A percentile compares a stretch with the other conserved stretches of the same genome.
These are phyloP conservation scores for Penaeus indicus DNA, from an alignment of 1,140 invertebrate genomes.

Conservation along the genomic window DNA sequence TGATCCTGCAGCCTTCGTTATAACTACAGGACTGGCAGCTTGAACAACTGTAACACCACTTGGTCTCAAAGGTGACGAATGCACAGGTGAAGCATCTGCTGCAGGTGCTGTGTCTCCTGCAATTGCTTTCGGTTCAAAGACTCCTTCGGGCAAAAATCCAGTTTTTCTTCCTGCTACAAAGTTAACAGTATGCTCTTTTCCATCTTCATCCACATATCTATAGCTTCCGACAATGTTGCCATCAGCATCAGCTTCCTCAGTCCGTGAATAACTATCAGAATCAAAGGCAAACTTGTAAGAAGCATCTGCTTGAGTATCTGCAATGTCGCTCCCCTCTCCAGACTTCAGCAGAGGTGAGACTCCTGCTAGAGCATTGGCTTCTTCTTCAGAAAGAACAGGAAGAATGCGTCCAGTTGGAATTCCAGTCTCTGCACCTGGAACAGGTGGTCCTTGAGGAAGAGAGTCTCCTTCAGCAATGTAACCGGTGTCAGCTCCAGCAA, in stretches of 20 bases:
- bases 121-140: not conserved
- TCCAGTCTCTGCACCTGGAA: slow-evolving; percentile 3
- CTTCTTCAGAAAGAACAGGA: not conserved
- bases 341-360: not conserved
- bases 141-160: not conserved
- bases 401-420: slow-evolving; percentile 3
- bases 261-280: no score
- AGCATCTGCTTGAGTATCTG: no score
- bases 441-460: slow-evolving; percentile 25
- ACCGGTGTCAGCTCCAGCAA: slow-evolving; percentile 38
- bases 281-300: no score
- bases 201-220: not conserved
- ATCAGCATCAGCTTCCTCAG: not conserved
- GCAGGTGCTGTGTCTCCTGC: not conserved
- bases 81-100: not conserved
- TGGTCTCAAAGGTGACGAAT: not conserved
- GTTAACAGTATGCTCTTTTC: not conserved
- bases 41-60: not conserved
- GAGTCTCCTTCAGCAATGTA: slow-evolving; percentile 41
- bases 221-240: not conserved
- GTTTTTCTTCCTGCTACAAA: not conserved
- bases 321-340: no score
- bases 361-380: not conserved
- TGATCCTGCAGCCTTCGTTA: not conserved
- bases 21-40: not conserved